These are phyloP conservation scores for Orthosia gothica DNA, from an alignment of 2,888 invertebrate species.

Conservation along the genomic window DNA sequence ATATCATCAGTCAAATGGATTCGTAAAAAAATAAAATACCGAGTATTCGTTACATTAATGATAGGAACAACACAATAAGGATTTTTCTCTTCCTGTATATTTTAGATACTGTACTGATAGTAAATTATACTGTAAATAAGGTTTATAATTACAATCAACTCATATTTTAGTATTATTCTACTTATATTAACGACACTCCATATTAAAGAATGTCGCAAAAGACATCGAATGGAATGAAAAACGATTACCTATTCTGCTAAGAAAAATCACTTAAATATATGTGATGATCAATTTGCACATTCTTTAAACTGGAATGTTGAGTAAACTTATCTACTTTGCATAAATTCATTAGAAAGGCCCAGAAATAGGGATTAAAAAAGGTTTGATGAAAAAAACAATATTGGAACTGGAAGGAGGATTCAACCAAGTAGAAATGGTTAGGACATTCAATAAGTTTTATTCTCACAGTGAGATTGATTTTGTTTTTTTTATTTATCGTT, in stretches of 20 bases:
- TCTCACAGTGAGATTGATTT: neutral
- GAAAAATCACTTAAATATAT: neutral
- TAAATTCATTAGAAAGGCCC: slow-evolving; percentile 54
- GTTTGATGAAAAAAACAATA: neutral
- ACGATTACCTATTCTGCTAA: neutral
- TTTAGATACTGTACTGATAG: too few species aligned
- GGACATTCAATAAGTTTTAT: neutral
- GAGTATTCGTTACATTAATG: slow-evolving; percentile 22
- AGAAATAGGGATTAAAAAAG: slow-evolving; percentile 9
- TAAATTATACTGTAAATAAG: slow-evolving; percentile 36
- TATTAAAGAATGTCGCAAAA: slow-evolving; percentile 21
- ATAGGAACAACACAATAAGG: slow-evolving; percentile 57
- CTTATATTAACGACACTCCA: slow-evolving; percentile 31
- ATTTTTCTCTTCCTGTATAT: slow-evolving; percentile 63
- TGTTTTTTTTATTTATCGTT: neutral
- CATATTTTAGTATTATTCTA: slow-evolving; percentile 29
- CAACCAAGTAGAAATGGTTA: neutral
- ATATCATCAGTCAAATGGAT: slow-evolving; percentile 79
- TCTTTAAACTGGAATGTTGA: slow-evolving; percentile 13
- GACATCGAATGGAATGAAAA: neutral
- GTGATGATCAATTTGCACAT: neutral
- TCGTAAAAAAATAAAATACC: slow-evolving; percentile 54
- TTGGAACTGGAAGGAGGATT: slow-evolving; percentile 30
- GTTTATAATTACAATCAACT: slow-evolving; percentile 10
- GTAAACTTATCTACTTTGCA: slow-evolving; percentile 39